Conservation (phyloP, 1,140 invertebrate genomes). For the Bathynomus jamesi region DNA sequence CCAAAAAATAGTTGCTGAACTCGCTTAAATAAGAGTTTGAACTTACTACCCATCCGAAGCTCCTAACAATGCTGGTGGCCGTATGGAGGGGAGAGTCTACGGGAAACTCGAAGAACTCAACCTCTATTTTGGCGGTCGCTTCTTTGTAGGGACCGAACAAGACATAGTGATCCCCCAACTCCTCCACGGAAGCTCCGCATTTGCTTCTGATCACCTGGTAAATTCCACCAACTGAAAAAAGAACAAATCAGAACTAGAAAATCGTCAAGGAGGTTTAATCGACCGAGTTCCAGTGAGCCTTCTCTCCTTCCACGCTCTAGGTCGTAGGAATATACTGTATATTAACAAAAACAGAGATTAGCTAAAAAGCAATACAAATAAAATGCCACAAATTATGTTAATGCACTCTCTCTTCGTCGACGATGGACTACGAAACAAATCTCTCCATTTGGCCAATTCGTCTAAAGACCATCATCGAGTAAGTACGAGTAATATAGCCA, state of each 20-base stretch:
- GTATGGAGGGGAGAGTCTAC: conserved; percentile 62
- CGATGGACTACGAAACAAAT: too few species aligned
- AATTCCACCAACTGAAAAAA: conserved; percentile 82
- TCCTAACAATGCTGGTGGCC: conserved; percentile 71
- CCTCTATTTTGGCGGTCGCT: conserved; percentile 82
- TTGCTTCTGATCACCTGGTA: conserved; percentile 99
- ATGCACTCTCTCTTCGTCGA: too few species aligned
- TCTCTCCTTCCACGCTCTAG: too few species aligned
- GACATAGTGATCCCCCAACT: conserved; percentile 96
- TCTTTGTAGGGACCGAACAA: conserved; percentile 94
- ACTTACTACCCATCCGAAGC: conserved; percentile 79
- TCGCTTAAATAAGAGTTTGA: too few species aligned
- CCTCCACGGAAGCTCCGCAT: conserved; percentile 93
- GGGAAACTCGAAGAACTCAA: conserved; percentile 86
- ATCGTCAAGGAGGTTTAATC: background rate
- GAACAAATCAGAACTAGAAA: conserved; percentile 6
- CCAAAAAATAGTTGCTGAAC: too few species aligned
- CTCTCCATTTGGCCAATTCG: too few species aligned
- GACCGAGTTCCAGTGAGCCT: background rate
- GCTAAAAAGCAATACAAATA: too few species aligned
- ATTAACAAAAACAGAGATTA: too few species aligned
- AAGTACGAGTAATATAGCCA: too few species aligned
- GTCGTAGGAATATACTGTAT: too few species aligned
- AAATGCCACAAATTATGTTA: too few species aligned
- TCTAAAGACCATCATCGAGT: too few species aligned